Conservation (phyloP, 2,113 vertebrate genomes). For the Pluvialis apricaria region DNA sequence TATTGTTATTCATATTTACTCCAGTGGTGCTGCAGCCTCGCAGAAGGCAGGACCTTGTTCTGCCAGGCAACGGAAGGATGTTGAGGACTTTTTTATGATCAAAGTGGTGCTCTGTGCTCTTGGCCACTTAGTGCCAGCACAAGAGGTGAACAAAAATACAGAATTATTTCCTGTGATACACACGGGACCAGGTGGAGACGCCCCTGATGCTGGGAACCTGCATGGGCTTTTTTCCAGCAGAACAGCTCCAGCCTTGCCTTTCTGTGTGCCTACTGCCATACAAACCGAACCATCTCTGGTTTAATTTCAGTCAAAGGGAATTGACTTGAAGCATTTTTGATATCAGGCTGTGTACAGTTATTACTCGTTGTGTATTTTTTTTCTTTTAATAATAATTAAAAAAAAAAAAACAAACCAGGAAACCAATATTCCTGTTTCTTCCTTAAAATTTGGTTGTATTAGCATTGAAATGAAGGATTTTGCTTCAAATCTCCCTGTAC, state of each 20-base stretch:
- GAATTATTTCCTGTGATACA: not conserved
- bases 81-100: not conserved
- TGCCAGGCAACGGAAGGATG: fast-evolving
- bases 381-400: not conserved
- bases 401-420: not conserved
- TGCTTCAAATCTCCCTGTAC: not conserved
- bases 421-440: not conserved
- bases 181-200: fast-evolving
- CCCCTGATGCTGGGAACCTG: not conserved
- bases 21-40: not conserved
- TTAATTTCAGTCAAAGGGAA: not conserved
- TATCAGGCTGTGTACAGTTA: not conserved
- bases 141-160: not conserved
- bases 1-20: fast-evolving
- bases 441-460: not conserved
- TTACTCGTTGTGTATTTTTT: not conserved
- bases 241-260: fast-evolving
- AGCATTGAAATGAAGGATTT: not conserved
- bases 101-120: not conserved
- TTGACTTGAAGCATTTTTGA: not conserved
- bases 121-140: fast-evolving
- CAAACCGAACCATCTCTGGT: fast-evolving
- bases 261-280: fast-evolving
- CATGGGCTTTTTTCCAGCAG: fast-evolving
- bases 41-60: not conserved